phyloP scores from a whole-genome alignment of 2,888 invertebrate genomes.

The Gortyna flavago region DNA sequence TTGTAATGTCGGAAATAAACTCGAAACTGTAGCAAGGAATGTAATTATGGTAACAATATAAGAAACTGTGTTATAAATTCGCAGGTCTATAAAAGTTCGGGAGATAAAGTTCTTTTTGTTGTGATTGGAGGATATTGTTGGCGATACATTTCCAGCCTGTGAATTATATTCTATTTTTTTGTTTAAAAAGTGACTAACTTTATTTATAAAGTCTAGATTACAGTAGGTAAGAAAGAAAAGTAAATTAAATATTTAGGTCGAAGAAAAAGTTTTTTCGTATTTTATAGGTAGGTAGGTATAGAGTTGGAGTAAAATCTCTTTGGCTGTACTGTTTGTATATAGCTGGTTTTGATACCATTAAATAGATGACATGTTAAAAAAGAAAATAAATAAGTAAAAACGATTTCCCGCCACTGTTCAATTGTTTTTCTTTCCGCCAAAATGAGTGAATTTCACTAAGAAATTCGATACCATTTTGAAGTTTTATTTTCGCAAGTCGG shows the following conservation, averaged over 20 bases:
- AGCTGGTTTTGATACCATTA: too few species aligned
- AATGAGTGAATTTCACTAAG: too few species aligned
- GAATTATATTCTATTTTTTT: slow-evolving; percentile 2
- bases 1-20: slow-evolving; percentile 53
- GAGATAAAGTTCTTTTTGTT: slow-evolving; percentile 33
- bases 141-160: not conserved
- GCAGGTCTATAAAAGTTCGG: slow-evolving; percentile 36
- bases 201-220: slow-evolving; percentile 2
- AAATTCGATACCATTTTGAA: too few species aligned
- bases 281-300: too few species aligned
- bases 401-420: too few species aligned
- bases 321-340: too few species aligned
- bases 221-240: not conserved
- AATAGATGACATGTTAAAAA: too few species aligned
- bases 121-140: slow-evolving; percentile 40
- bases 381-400: too few species aligned
- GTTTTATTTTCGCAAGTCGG: too few species aligned
- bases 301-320: too few species aligned
- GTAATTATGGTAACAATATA: slow-evolving; percentile 43
- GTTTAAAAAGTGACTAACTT: not conserved
- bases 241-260: slow-evolving; percentile 4
- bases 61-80: slow-evolving; percentile 48
- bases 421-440: too few species aligned
- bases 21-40: slow-evolving; percentile 20
- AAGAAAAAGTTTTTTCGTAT: too few species aligned